Evolutionary conservation across 2,888 invertebrate species (phyloP), one percentile per base, ranked within the genome.

Genomic region (Catocala fraxini): DNA sequence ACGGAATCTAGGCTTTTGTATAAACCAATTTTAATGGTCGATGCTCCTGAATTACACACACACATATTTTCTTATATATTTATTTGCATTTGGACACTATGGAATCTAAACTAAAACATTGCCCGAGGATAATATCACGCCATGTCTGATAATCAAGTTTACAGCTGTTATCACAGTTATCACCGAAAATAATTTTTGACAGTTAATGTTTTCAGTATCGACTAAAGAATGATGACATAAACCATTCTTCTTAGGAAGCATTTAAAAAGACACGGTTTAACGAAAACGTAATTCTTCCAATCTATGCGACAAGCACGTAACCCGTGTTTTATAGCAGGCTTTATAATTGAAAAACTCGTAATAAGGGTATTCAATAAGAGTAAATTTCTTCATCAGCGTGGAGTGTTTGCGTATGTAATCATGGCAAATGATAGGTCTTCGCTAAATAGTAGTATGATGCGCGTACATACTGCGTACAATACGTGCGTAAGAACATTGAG

Each of bases 331-430:
- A 68, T 61, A 65, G 62, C 56, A 56, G 51, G 59, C 65, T 63
- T 71, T 75, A 77, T 83, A 84, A 84, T 82, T 82, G 81, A 82
- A 83, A 84, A 79, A 71, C 78, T 71, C 68, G 65, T 82, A 78
- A 80, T 77, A 78, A 64, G 75, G 70, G 75, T 72, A 75, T 81
- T 83, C 77, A 82, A 83, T 87, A 82, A 82, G 82, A 85, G 86
- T 77, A 86, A 90, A 92, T 91, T 91, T 90, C 90, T 91, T 91
- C 88, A 91, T 91, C 85, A 86, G 77, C 86, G 83, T 85, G 80
- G 70, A 84, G 82, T 82, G 84, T 83, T 83, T 82, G 82, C 72
- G 80, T 70, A 77, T 73, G 85, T 87, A 91, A 92, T 92, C 86
- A 84, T 77, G 52, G 85, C 84, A 89, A 88, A 91, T 90, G 87